These are phyloP conservation scores for Rhopalosiphum nymphaeae DNA, from an alignment of 2,888 invertebrate genomes.

Conservation along the genomic window DNA sequence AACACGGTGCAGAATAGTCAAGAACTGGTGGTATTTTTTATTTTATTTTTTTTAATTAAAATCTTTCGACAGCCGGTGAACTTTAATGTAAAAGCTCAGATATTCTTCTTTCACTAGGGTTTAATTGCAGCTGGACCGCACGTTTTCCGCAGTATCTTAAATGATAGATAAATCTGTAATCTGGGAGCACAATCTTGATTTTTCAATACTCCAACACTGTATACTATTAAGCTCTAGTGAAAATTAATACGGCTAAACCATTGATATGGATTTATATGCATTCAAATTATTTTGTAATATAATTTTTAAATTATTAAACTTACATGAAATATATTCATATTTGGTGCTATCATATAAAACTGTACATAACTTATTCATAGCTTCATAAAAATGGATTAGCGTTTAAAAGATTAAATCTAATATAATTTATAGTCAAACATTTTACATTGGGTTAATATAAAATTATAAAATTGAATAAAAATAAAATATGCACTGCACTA, in stretches of 20 bases:
- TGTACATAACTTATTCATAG: neutral
- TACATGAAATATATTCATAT: neutral
- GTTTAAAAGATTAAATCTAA: neutral
- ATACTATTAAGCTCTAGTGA: neutral
- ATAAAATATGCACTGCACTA: neutral
- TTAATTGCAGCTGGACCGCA: neutral
- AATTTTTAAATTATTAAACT: neutral
- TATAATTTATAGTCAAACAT: neutral
- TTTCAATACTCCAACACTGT: neutral
- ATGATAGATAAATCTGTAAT: neutral
- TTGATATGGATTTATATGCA: neutral
- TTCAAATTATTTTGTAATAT: neutral
- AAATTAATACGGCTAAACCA: neutral
- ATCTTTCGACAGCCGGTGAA: neutral
- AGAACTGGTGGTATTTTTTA: slow-evolving; percentile 5
- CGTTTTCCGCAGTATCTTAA: neutral
- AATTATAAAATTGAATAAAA: neutral
- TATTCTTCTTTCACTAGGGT: neutral
- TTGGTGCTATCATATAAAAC: neutral
- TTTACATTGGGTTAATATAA: neutral
- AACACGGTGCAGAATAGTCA: neutral
- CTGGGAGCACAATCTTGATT: neutral
- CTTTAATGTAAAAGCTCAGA: neutral
- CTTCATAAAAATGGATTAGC: neutral
- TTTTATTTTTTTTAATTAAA: slow-evolving; percentile 31